Evolutionary conservation across 2,888 invertebrate genomes (phyloP).

Genomic region (Chloroclystis v-ata): DNA sequence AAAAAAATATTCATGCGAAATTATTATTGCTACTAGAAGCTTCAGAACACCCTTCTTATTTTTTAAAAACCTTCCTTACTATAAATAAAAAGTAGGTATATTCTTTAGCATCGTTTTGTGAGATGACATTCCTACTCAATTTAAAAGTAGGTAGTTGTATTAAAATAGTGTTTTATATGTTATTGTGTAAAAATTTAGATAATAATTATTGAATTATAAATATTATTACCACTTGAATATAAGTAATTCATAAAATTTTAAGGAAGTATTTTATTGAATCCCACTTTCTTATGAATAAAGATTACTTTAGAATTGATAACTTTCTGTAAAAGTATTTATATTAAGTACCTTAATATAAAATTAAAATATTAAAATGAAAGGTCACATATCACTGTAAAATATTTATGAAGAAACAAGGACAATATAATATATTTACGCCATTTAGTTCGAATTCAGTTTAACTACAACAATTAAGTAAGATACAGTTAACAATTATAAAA

Average conservation of each 20-base stretch:
- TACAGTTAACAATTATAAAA: constrained; percentile 56
- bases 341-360: too few relatives aligned
- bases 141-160: too few relatives aligned
- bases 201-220: too few relatives aligned
- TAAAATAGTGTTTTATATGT: constrained; percentile 12
- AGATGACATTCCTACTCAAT: constrained; percentile 33
- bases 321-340: too few relatives aligned
- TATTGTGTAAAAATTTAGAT: constrained; percentile 9
- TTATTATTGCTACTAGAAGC: too few relatives aligned
- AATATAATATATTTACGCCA: constrained; percentile 74
- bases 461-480: constrained; percentile 69
- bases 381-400: constrained; percentile 61
- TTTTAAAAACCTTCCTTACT: too few relatives aligned
- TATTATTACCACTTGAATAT: constrained; percentile 9
- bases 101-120: not conserved
- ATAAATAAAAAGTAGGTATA: too few relatives aligned
- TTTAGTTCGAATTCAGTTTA: constrained; percentile 68
- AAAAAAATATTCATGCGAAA: too few relatives aligned
- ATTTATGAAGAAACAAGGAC: constrained; percentile 77
- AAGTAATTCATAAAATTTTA: constrained; percentile 1
- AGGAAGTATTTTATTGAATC: not conserved
- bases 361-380: too few relatives aligned
- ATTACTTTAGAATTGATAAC: too few relatives aligned
- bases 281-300: too few relatives aligned
- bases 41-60: too few relatives aligned